phyloP scores from a whole-genome alignment of 2,888 invertebrate species.

The Dicyrtoma fusca region DNA sequence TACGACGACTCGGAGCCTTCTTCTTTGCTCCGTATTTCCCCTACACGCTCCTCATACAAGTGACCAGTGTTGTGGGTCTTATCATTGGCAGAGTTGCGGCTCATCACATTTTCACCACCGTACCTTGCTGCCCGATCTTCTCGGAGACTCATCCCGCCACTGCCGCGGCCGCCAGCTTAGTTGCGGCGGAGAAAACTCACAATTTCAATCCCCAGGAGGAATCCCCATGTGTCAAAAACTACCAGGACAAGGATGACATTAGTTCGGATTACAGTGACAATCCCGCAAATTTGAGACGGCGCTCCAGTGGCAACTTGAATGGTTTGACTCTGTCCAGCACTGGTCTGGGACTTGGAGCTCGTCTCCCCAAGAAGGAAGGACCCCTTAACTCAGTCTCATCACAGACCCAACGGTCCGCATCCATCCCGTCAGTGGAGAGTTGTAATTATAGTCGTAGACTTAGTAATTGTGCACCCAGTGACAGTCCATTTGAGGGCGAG shows the following conservation, averaged over 20 bases:
- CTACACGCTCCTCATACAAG: slow-evolving; percentile 11
- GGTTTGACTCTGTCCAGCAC: neutral
- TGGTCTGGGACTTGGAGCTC: neutral
- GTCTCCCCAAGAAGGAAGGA: neutral
- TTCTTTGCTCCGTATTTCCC: slow-evolving; percentile 24
- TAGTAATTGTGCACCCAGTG: too few species aligned
- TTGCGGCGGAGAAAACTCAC: too few species aligned
- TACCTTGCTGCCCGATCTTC: neutral
- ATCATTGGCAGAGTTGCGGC: slow-evolving; percentile 4
- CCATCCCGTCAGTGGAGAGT: too few species aligned
- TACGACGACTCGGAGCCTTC: slow-evolving; percentile 22
- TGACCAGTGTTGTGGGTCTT: slow-evolving; percentile 25
- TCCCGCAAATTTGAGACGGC: slow-evolving; percentile 21
- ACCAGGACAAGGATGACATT: neutral
- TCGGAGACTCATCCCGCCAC: neutral
- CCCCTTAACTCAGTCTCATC: neutral
- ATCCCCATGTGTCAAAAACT: too few species aligned
- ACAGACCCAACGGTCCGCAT: neutral
- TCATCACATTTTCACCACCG: slow-evolving; percentile 13
- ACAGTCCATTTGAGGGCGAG: too few species aligned
- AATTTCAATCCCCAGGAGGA: too few species aligned
- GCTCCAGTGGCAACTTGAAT: slow-evolving; percentile 29
- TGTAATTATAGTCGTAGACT: too few species aligned
- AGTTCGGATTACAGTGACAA: slow-evolving; percentile 14
- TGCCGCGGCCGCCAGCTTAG: neutral